Evolutionary conservation across 2,797 vertebrate species (phyloP).

Genomic region (Sylvilagus floridanus): DNA sequence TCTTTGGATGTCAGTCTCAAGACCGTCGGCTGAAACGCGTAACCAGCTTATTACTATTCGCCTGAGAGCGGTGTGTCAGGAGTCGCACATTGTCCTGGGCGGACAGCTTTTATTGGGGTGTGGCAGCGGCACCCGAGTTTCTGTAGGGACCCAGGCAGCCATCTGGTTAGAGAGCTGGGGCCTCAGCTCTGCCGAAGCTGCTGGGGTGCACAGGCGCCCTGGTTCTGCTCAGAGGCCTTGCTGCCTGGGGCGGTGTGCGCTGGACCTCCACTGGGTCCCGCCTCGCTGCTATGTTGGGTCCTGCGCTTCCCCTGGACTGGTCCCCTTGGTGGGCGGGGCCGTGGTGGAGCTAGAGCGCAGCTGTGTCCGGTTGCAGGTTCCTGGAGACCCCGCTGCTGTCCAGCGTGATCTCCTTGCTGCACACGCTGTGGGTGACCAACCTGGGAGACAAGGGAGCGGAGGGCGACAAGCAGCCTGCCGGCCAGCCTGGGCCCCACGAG

Average conservation of each 20-base stretch:
- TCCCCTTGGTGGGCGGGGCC: neutral
- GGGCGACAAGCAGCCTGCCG: neutral
- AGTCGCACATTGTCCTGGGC: fast-evolving
- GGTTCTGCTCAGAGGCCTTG: too few species aligned
- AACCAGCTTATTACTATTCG: neutral
- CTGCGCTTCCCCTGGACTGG: neutral
- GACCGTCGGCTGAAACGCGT: neutral
- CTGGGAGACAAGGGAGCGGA: conserved; percentile 88
- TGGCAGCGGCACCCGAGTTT: fast-evolving
- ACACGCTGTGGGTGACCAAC: conserved; percentile 93
- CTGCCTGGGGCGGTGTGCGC: neutral
- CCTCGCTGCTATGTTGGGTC: fast-evolving
- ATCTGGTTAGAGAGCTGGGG: neutral
- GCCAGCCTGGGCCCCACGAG: conserved; percentile 65
- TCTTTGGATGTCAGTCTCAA: neutral
- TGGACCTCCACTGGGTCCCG: fast-evolving
- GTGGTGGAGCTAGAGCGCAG: neutral
- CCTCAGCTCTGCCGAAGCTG: neutral
- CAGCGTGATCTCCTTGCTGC: conserved; percentile 90
- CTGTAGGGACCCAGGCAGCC: fast-evolving
- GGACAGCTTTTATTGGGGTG: fast-evolving
- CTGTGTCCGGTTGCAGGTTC: conserved; percentile 85
- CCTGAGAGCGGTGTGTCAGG: neutral
- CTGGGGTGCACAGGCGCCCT: fast-evolving
- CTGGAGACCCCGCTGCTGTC: conserved; percentile 90